Percentiles rank a stretch among this genome's conserved stretches.
These are phyloP conservation scores for Tineola bisselliella DNA, from an alignment of 2,888 invertebrate species.

Conservation along the genomic window DNA sequence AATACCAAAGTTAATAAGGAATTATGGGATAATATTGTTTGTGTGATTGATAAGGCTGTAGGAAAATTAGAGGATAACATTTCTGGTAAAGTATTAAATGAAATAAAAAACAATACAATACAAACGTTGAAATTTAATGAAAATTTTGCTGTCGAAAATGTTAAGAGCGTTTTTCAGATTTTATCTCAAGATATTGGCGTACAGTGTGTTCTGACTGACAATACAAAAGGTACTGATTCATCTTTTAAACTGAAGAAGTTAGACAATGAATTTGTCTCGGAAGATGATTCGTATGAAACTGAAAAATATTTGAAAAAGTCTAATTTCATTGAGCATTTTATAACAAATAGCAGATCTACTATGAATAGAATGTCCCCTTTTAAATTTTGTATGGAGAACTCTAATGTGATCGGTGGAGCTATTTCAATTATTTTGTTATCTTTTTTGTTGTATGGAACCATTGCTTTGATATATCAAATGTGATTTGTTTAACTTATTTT, in stretches of 20 bases:
- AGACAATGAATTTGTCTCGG: neutral
- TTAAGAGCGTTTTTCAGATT: neutral
- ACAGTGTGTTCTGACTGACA: neutral
- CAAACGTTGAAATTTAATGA: neutral
- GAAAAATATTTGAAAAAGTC: neutral
- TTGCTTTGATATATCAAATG: neutral
- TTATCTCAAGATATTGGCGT: neutral
- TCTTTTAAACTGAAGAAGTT: neutral
- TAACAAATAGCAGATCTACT: neutral
- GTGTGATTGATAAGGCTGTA: slow-evolving; percentile 34
- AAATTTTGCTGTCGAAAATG: neutral
- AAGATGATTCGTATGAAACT: neutral
- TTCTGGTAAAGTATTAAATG: slow-evolving; percentile 15
- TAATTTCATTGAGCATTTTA: neutral
- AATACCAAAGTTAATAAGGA: slow-evolving; percentile 20
- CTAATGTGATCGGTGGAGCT: neutral
- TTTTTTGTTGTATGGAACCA: neutral
- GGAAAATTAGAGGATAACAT: slow-evolving; percentile 39
- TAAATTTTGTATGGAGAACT: neutral
- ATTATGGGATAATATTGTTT: slow-evolving; percentile 36
- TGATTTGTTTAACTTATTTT: neutral
- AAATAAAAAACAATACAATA: neutral
- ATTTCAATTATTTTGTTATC: neutral
- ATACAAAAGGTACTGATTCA: neutral
- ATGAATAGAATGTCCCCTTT: neutral